These are phyloP conservation scores for Nyctereutes procyonoides DNA, from an alignment of 2,113 vertebrate species.

Conservation along the genomic window DNA sequence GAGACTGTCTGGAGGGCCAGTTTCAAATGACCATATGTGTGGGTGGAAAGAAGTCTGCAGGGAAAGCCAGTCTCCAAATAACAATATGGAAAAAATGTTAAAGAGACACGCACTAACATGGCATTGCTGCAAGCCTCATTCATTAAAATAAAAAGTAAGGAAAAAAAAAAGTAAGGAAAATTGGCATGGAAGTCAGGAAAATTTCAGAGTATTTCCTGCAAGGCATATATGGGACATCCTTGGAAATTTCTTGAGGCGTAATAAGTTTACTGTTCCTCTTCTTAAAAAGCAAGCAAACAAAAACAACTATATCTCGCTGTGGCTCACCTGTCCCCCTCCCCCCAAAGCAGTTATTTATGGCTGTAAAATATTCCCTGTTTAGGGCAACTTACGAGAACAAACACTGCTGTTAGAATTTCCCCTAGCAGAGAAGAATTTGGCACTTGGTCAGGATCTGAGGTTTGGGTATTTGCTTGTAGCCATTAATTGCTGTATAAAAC, in stretches of 20 bases:
- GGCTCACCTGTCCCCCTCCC: constrained; percentile 82
- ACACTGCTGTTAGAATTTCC: constrained; percentile 58
- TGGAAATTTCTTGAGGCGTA: constrained; percentile 82
- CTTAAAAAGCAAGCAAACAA: constrained; percentile 47
- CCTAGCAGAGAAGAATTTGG: constrained; percentile 65
- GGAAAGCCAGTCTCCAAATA: constrained; percentile 61
- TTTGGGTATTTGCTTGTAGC: constrained; percentile 80
- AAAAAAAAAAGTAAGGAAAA: constrained; percentile 79
- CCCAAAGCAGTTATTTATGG: constrained; percentile 78
- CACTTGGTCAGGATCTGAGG: constrained; percentile 72
- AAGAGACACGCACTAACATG: not conserved
- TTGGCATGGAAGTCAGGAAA: constrained; percentile 81
- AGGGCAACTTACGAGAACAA: constrained; percentile 48
- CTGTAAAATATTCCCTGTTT: constrained; percentile 60
- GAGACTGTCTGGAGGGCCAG: not conserved
- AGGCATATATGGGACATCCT: constrained; percentile 83
- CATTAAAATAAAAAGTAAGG: constrained; percentile 79
- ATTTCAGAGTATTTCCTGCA: constrained; percentile 81
- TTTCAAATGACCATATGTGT: not conserved
- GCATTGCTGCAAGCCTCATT: constrained; percentile 61
- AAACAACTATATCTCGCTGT: constrained; percentile 57
- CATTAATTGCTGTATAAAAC: constrained; percentile 73
- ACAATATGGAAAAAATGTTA: constrained; percentile 73
- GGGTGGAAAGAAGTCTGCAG: constrained; percentile 17
- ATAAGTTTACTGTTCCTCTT: constrained; percentile 81